Base-by-base conservation (phyloP, 1,140 invertebrate species). In the Ylistrum balloti region DNA sequence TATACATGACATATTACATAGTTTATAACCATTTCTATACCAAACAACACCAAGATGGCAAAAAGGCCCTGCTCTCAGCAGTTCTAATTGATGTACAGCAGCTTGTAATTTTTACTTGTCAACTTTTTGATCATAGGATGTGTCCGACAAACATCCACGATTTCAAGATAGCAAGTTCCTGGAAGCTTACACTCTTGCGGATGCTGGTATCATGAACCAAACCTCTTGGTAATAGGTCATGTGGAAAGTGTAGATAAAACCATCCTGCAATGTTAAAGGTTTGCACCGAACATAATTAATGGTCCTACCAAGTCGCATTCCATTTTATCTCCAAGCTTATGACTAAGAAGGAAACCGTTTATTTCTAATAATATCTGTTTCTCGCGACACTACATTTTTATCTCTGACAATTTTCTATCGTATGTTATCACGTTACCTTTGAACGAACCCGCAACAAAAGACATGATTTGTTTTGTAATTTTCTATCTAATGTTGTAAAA, bases 371-470 rank as follows among this genome's bases (percentile, higher is more conserved):
- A 74, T 74, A 74, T 74, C n/a, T 28, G n/a, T 28, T n/a, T 74
- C 56, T 74, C 17, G 56, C 56, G 56, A 74, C 56, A 74, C 56
- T 28, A 28, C 56, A 28, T 74, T 74, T 74, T 74, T 74, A 74
- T 74, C 56, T 74, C 56, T 74, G 56, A 74, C 56, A 74, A 74
- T 28, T n/a, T 74, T 74, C 9, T 74, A 74, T 74, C 56, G 1
- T 74, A 74, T 17, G 17, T 74, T 74, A 74, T 74, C 56, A 28
- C 17, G 56, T 74, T 74, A 74, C 56, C 56, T 74, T 74, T 74
- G 56, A 74, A 74, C 56, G n/a, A n/a, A 74, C 56, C 56, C n/a
- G n/a, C 56, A 74, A 74, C 56, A 74, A 74, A 74, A 74, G 56
- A 74, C 56, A 28, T 74, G 22, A 74, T 74, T 74, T 74, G 56